Evolutionary conservation across 2,113 vertebrate species (phyloP), one percentile per base, ranked within the genome.

Genomic region (Myiopsitta monachus): DNA sequence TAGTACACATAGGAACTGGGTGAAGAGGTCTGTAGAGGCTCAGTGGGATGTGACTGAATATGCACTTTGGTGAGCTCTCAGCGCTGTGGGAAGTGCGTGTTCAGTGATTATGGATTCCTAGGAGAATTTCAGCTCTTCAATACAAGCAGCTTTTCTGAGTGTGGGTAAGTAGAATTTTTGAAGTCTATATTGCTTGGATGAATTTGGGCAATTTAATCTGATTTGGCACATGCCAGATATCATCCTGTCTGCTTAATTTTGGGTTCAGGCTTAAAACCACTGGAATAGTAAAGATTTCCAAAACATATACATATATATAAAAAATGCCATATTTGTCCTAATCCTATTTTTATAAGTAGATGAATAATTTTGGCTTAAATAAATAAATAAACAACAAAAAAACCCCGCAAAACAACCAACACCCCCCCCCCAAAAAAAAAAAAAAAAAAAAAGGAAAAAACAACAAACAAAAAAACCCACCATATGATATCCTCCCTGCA

Each of bases 61-160:
- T 59, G 61, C 77, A 84, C 68, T 81, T 87, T 52, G 73, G 87
- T 87, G 91, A 94, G 76, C 73, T 94, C 73, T 91, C 91, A 94
- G 61, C 47, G 14, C 88, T 81, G 73, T 72, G 81, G 83, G 73
- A 83, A 64, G 69, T 64, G 55, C 66, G 38, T 72, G 64, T 91
- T 77, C 69, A 39, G 69, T 78, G 51, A 84, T 89, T 95, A 89
- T 18, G 27, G 73, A 94, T 84, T 87, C 73, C 73, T 78, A 81
- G 64, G 64, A 92, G 54, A 92, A 88, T 74, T 86, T 88, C 75
- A 90, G 59, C 59, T 83, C 46, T 80, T 95, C 51, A 74, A 68
- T 80, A 74, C 85, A 86, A 83, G 64, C 10, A 17, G 76, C 23
- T 81, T 92, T 88, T 88, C 66, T 70, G 69, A 88, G 61, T 30